Evolutionary conservation across 2,113 vertebrate species (phyloP).

Genomic region (Paracanthobrama guichenoti): DNA sequence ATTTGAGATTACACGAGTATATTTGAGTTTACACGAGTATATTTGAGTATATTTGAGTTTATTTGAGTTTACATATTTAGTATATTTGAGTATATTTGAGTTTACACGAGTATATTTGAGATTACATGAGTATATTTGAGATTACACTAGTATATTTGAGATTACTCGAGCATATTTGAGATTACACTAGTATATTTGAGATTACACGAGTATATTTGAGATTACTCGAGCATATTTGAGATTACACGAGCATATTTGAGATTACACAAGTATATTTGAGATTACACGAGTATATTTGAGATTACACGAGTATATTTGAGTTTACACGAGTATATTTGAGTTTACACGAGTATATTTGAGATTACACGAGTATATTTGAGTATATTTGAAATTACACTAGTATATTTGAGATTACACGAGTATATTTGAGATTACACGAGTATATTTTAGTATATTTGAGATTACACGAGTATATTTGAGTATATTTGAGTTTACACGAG

Average conservation of each 20-base stretch:
- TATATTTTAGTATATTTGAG: no score
- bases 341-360: neutral
- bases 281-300: neutral
- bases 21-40: neutral
- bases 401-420: neutral
- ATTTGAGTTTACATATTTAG: neutral
- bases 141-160: neutral
- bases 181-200: no score
- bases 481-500: no score
- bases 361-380: no score
- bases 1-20: neutral
- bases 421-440: neutral
- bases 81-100: neutral
- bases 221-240: neutral
- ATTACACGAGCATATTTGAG: neutral
- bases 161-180: no score
- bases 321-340: neutral
- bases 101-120: neutral
- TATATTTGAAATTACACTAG: no score
- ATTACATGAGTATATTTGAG: neutral
- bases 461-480: no score
- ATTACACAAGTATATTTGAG: neutral
- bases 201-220: no score
- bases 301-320: neutral
- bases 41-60: neutral